Conservation (phyloP, 2,888 invertebrate species). For the Adineta ricciae region DNA sequence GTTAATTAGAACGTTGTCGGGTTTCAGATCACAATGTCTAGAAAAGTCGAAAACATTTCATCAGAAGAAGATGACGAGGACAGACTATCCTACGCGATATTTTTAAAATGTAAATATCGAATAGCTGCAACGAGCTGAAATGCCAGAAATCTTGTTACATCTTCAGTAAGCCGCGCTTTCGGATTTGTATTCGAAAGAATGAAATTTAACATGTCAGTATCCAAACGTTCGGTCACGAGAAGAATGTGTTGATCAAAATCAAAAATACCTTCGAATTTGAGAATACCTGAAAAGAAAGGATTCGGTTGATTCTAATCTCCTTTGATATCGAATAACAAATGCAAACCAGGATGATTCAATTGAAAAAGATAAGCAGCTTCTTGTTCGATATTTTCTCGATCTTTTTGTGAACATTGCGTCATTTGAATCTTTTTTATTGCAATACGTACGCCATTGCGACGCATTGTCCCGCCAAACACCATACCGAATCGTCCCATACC, state of each 20-base stretch:
- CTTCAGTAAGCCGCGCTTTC: background rate
- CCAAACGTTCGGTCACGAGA: background rate
- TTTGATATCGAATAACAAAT: no score
- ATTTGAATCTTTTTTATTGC: conserved; percentile 21
- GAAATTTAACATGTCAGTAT: conserved; percentile 15
- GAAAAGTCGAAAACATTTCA: no score
- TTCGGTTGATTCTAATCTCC: background rate
- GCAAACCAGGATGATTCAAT: conserved; percentile 9
- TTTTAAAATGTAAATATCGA: conserved; percentile 16
- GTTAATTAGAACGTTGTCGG: conserved; percentile 7
- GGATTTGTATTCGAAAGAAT: background rate
- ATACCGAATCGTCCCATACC: conserved; percentile 6
- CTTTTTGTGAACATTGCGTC: conserved; percentile 12
- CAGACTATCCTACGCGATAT: background rate
- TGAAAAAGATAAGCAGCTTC: conserved; percentile 5
- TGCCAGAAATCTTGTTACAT: conserved; percentile 4
- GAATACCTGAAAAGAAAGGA: background rate
- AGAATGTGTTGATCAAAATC: conserved; percentile 13
- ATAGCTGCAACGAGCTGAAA: conserved; percentile 19
- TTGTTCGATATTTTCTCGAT: conserved; percentile 23
- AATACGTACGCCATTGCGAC: background rate
- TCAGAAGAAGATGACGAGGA: no score
- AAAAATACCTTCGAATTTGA: conserved; percentile 13
- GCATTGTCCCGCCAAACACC: conserved; percentile 18
- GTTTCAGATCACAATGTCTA: conserved; percentile 22